phyloP scores from a whole-genome alignment of 2,113 vertebrate genomes.

The Zosterops pallidus region DNA sequence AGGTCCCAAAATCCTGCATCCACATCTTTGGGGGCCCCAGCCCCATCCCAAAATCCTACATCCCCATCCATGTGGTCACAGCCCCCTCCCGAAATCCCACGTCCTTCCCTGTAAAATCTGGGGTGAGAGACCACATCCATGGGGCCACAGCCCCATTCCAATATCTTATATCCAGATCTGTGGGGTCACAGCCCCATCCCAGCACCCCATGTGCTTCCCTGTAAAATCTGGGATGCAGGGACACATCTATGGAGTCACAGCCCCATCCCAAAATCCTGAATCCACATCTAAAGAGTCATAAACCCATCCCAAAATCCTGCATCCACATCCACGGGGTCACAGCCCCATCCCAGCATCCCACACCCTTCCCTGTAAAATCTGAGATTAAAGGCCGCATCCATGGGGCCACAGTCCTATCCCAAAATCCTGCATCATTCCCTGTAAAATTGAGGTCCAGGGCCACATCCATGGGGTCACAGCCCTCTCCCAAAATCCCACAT shows the following conservation, averaged over 20 bases:
- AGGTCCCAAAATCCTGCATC: not conserved
- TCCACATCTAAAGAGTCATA: no score
- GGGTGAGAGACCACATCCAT: no score
- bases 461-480: no score
- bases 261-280: not conserved
- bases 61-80: not conserved
- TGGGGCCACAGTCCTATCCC: not conserved
- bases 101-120: no score
- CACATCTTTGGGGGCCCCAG: no score
- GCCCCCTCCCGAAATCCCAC: fast-evolving
- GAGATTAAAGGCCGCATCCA: not conserved
- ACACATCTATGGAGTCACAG: not conserved
- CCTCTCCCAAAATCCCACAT: no score
- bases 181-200: not conserved
- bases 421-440: no score
- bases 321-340: not conserved
- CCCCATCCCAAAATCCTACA: no score
- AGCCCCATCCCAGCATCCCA: not conserved
- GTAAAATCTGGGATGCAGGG: not conserved
- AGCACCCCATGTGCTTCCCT: no score
- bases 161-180: no score
- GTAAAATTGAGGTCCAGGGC: no score
- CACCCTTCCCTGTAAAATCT: not conserved
- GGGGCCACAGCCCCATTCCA: no score
- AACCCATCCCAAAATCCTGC: not conserved